Base-by-base conservation (phyloP, 2,113 vertebrate species). In the Eleginops maclovinus region DNA sequence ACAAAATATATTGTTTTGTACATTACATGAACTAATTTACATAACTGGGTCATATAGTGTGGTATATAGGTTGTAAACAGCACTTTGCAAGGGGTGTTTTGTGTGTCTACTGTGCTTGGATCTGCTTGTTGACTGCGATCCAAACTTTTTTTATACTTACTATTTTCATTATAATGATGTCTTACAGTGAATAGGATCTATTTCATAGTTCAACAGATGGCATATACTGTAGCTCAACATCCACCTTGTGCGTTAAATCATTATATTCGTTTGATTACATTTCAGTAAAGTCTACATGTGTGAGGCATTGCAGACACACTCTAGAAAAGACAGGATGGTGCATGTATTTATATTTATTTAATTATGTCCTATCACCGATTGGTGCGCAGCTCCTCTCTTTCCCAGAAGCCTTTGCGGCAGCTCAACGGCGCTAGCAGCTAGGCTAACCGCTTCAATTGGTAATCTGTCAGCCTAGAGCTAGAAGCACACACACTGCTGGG, bases 321-420 rank as follows among this genome's bases (percentile, higher is more conserved):
- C 21, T 2, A 41, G 8, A 19, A 14, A 62, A 22, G 1, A 41
- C 19, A 50, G 7, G 14, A 9, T 63, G 21, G 46, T 49, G 53
- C 31, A 53, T 75, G 66, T 69, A 8, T 44, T 44, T 44, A 15
- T 44, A 36, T 8, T 36, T 9, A 36, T 36, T 36, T 36, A 5
- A 36, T 36, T 36, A 5, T 50, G 69, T 44, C 89, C 90, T 90
- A 91, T 90, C 79, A 77, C 4, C 13, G 28, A 0, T 36, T 3
- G 68, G 56, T 72, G 81, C 61, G 83, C 70, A 54, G 76, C 60
- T 74, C 72, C 15, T 53, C 59, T 36, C 63, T 47, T 7, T 90
- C 92, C 92, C 92, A 90, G 21, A 82, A 91, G 75, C 59, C 92
- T 84, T 77, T 88, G 90, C 91, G 4, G 85, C 16, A 80, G 77